These are phyloP conservation scores for Apamea sordens DNA, from an alignment of 2,888 invertebrate species.

Conservation along the genomic window DNA sequence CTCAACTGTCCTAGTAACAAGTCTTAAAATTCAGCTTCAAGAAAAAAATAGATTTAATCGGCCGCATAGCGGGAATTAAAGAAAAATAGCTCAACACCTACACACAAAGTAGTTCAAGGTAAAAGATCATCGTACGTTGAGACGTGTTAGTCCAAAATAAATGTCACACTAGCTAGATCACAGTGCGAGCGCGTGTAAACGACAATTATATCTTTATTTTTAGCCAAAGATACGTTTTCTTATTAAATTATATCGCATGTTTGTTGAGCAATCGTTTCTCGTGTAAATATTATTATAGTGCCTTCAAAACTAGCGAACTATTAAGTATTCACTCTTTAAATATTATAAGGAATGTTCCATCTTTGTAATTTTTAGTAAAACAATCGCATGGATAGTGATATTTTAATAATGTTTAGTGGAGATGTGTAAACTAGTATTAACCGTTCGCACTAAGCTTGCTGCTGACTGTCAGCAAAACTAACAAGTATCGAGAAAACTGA, in stretches of 20 bases:
- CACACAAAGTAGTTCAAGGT: slow-evolving; percentile 41
- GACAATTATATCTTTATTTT: slow-evolving; percentile 53
- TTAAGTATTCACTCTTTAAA: slow-evolving; percentile 70
- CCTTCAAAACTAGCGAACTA: slow-evolving; percentile 68
- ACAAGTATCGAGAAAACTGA: no score
- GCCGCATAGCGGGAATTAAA: slow-evolving; percentile 3
- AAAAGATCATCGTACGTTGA: slow-evolving; percentile 20
- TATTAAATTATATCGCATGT: slow-evolving; percentile 66
- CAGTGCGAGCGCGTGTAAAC: slow-evolving; percentile 42
- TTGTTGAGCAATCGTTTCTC: slow-evolving; percentile 68
- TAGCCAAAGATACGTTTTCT: slow-evolving; percentile 65
- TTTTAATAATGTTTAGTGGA: slow-evolving; percentile 44
- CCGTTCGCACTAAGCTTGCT: background rate
- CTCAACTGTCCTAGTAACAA: background rate
- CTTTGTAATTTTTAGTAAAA: slow-evolving; percentile 61
- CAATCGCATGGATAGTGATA: slow-evolving; percentile 56
- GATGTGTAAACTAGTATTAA: slow-evolving; percentile 45
- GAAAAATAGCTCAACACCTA: slow-evolving; percentile 11
- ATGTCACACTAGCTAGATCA: slow-evolving; percentile 9
- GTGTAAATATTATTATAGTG: slow-evolving; percentile 75
- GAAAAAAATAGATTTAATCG: background rate
- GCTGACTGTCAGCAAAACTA: background rate
- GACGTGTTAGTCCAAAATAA: slow-evolving; percentile 33
- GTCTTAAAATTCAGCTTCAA: background rate
- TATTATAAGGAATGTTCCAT: slow-evolving; percentile 76